These are phyloP conservation scores for Malachius bipustulatus DNA, from an alignment of 2,888 invertebrate genomes.

Conservation along the genomic window DNA sequence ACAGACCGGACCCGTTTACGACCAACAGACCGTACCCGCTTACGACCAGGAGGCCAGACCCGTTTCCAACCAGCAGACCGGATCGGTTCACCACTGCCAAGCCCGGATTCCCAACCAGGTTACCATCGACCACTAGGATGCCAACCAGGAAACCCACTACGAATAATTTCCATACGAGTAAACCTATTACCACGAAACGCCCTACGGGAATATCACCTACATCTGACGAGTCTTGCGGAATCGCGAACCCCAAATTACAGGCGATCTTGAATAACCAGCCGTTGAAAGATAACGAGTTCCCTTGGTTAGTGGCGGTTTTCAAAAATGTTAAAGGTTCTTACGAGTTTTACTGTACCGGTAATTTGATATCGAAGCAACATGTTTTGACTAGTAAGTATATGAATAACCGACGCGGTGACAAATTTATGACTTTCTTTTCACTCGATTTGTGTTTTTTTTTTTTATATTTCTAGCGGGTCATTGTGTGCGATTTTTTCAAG, in stretches of 20 bases:
- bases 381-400: slow-evolving; percentile 30
- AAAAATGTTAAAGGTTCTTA: slow-evolving; percentile 22
- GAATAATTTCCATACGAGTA: slow-evolving; percentile 3
- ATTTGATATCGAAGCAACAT: slow-evolving; percentile 26
- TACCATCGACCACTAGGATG: neutral
- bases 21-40: too few species aligned
- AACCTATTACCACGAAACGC: slow-evolving; percentile 5
- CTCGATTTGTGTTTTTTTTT: too few species aligned
- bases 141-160: neutral
- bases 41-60: too few species aligned
- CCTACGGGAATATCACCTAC: slow-evolving; percentile 5
- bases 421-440: too few species aligned
- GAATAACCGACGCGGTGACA: too few species aligned
- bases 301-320: slow-evolving; percentile 29
- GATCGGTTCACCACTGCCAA: neutral
- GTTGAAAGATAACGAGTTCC: slow-evolving; percentile 24
- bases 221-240: slow-evolving; percentile 19
- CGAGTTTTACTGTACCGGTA: slow-evolving; percentile 30
- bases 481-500: slow-evolving; percentile 25
- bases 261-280: slow-evolving; percentile 25
- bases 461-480: slow-evolving; percentile 23
- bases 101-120: slow-evolving; percentile 12
- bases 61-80: too few species aligned
- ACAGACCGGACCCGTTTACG: too few species aligned
- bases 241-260: slow-evolving; percentile 19